Conservation (phyloP, 2,113 vertebrate genomes). For the Zootoca vivipara region DNA sequence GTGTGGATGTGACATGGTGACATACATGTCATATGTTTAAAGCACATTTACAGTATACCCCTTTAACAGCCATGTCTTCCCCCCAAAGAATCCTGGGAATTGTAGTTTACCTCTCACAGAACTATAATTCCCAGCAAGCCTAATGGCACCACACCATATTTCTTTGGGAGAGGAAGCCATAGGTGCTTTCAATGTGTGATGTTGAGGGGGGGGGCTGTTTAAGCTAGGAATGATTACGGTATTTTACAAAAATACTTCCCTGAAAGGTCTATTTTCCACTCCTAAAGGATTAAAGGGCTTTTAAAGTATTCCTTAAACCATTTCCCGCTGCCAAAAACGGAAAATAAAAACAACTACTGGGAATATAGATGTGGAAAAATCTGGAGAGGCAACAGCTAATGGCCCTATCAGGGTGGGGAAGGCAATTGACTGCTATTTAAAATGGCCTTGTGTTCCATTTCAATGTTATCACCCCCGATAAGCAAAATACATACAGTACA, state of each 20-base stretch:
- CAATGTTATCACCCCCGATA: constrained; percentile 79
- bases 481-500: constrained; percentile 62
- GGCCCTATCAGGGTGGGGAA: constrained; percentile 73
- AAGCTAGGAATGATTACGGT: neutral
- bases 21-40: too few relatives aligned
- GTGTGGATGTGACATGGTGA: too few relatives aligned
- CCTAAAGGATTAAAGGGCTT: neutral
- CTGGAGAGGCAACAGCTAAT: constrained; percentile 54
- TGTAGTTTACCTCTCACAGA: too few relatives aligned
- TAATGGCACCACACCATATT: too few relatives aligned
- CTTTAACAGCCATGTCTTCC: too few relatives aligned
- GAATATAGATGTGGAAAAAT: constrained; percentile 56
- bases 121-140: too few relatives aligned
- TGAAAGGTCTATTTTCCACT: neutral
- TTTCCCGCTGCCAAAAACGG: constrained; percentile 7
- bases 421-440: constrained; percentile 76
- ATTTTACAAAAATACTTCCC: neutral
- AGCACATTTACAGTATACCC: too few relatives aligned
- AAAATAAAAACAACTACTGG: constrained; percentile 16
- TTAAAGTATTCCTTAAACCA: neutral
- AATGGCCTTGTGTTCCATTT: constrained; percentile 75
- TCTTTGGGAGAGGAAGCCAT: too few relatives aligned
- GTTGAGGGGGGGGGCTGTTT: too few relatives aligned
- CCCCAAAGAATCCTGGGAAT: too few relatives aligned
- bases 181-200: too few relatives aligned